Conservation (phyloP, 2,888 invertebrate genomes). For the Clistopyga incitator region DNA sequence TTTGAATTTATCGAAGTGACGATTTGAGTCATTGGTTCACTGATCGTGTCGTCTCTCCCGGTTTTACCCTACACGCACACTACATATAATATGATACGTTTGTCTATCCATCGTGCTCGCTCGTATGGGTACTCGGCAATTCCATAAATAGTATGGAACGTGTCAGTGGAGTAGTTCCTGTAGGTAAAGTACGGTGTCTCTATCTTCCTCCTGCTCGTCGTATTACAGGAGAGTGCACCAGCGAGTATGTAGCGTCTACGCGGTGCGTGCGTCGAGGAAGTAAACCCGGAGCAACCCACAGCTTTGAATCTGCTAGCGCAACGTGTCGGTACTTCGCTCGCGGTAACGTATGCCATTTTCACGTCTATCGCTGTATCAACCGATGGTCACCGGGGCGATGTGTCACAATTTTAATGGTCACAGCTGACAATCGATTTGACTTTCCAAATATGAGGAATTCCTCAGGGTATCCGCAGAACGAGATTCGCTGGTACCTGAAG, state of each 20-base stretch:
- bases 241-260: background rate
- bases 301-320: constrained; percentile 49
- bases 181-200: constrained; percentile 42
- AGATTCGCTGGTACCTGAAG: too few relatives aligned
- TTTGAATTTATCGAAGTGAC: background rate
- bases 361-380: background rate
- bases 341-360: constrained; percentile 37
- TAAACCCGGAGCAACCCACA: constrained; percentile 48
- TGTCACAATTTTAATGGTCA: background rate
- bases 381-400: background rate
- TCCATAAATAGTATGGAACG: constrained; percentile 63
- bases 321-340: constrained; percentile 32
- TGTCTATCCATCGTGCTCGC: background rate
- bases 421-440: too few relatives aligned
- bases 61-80: background rate
- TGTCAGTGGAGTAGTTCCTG: constrained; percentile 61
- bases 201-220: constrained; percentile 2
- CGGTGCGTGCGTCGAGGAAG: constrained; percentile 62
- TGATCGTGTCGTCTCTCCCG: background rate
- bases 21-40: background rate
- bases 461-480: too few relatives aligned
- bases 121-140: constrained; percentile 33
- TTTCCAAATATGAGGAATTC: too few relatives aligned
- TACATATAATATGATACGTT: background rate
- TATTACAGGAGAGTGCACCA: background rate